These are phyloP conservation scores for Gambelia wislizenii DNA, from an alignment of 2,797 vertebrate species.

Conservation along the genomic window DNA sequence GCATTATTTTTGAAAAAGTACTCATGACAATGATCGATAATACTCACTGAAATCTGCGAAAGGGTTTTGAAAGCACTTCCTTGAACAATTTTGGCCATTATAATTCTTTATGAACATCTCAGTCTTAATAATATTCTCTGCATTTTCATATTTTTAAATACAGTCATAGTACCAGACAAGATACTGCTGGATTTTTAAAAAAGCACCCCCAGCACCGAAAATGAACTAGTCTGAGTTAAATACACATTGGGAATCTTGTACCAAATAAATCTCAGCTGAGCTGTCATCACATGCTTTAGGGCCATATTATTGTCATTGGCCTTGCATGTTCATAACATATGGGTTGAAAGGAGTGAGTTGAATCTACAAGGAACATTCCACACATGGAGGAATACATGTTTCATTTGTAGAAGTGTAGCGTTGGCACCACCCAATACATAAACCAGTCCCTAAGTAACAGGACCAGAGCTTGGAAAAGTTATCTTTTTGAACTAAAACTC, in stretches of 20 bases:
- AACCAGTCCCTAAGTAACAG: background rate
- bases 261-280: background rate
- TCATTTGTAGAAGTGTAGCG: background rate
- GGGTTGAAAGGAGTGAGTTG: background rate
- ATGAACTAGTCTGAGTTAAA: background rate
- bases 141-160: background rate
- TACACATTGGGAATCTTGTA: background rate
- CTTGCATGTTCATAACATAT: background rate
- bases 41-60: background rate
- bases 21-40: background rate
- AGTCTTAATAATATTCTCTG: background rate
- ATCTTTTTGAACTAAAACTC: no score
- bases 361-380: background rate
- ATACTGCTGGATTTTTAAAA: background rate
- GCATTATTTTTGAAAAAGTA: background rate
- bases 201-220: background rate
- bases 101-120: background rate
- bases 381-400: background rate
- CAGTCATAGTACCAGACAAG: no score
- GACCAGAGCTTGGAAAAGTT: no score
- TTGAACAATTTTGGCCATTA: background rate
- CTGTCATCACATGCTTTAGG: background rate
- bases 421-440: background rate
- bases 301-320: background rate
- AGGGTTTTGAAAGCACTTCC: background rate